Evolutionary conservation across 2,888 invertebrate species (phyloP).

Genomic region (Alviniconcha strummeri): DNA sequence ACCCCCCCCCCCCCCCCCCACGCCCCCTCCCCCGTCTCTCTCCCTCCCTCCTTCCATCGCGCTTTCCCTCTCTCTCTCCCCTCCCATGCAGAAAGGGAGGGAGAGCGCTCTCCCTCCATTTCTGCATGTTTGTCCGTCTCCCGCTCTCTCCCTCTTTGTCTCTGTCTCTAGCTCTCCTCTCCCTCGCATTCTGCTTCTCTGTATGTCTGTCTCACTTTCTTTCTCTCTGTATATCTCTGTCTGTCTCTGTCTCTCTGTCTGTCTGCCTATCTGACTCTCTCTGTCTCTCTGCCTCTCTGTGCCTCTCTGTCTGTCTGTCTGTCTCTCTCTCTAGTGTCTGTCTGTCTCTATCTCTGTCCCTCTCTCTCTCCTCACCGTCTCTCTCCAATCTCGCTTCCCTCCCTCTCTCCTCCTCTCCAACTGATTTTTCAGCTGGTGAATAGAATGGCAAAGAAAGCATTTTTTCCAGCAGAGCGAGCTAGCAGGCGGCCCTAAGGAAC

Average conservation of each 20-base stretch:
- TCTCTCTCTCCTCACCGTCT: neutral
- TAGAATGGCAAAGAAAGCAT: neutral
- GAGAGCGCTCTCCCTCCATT: too few species aligned
- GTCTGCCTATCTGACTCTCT: neutral
- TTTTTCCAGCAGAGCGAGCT: neutral
- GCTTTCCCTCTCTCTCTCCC: too few species aligned
- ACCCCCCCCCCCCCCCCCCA: too few species aligned
- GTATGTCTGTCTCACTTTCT: neutral
- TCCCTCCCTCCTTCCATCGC: too few species aligned
- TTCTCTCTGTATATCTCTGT: neutral
- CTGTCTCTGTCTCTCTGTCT: too few species aligned
- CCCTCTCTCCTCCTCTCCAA: neutral
- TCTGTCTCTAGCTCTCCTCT: neutral
- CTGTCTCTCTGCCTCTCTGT: constrained; percentile 8
- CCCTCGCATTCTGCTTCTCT: neutral
- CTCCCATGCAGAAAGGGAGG: too few species aligned
- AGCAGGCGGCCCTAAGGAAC: too few species aligned
- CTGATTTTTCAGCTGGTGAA: neutral
- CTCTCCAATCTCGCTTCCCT: neutral
- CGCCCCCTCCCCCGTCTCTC: too few species aligned
- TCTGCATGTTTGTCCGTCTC: neutral
- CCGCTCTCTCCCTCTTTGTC: neutral
- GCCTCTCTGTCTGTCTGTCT: neutral
- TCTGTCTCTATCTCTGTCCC: neutral
- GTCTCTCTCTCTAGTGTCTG: neutral